These are phyloP conservation scores for Leptinotarsa lineolata DNA, from an alignment of 1,140 invertebrate genomes.

Conservation along the genomic window DNA sequence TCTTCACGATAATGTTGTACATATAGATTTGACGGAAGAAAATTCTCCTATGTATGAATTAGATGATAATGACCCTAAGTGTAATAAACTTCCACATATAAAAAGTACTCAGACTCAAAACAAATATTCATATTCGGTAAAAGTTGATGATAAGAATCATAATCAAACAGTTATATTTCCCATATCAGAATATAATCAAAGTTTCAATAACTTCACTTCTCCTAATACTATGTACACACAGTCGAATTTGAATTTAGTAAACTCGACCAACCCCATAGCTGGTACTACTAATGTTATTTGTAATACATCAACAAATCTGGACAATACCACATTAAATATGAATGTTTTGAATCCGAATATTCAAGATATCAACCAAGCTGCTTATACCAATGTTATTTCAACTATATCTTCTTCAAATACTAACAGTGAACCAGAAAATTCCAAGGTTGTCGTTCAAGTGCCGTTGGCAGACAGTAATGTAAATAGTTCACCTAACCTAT, in stretches of 20 bases:
- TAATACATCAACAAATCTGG: conserved; percentile 19
- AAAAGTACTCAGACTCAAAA: conserved; percentile 38
- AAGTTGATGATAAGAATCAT: conserved; percentile 35
- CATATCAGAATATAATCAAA: conserved; percentile 29
- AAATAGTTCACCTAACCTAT: conserved; percentile 4
- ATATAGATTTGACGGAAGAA: conserved; percentile 47
- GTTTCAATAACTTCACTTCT: conserved; percentile 21
- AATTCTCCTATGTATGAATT: conserved; percentile 30
- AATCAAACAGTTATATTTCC: conserved; percentile 35
- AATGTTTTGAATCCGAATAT: conserved; percentile 34
- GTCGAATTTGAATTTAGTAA: conserved; percentile 26
- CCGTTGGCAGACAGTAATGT: conserved; percentile 4
- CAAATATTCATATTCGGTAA: conserved; percentile 33
- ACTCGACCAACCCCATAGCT: not conserved
- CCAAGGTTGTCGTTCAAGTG: conserved; percentile 15
- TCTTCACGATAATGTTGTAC: conserved; percentile 38
- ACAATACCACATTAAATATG: conserved; percentile 36
- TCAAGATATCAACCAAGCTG: conserved; percentile 27
- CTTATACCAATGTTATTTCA: conserved; percentile 27
- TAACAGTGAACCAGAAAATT: conserved; percentile 5
- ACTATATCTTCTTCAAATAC: conserved; percentile 8
- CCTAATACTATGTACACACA: conserved; percentile 23
- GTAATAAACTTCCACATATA: conserved; percentile 41
- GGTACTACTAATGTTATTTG: conserved; percentile 25
- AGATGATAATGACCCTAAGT: conserved; percentile 27